These are phyloP conservation scores for Athene cunicularia DNA, from an alignment of 2,113 vertebrate genomes.

Conservation along the genomic window DNA sequence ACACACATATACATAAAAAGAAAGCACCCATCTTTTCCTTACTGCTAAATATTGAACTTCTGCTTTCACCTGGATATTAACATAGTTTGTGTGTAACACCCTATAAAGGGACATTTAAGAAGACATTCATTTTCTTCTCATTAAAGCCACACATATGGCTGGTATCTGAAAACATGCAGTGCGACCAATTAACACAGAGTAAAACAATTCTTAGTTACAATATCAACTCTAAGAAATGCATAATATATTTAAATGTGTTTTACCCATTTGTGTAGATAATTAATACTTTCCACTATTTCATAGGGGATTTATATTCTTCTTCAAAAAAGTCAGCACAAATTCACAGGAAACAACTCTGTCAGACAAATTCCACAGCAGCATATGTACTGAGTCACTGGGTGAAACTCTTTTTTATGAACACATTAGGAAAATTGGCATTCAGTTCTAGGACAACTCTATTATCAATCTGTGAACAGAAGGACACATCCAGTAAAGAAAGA, in stretches of 20 bases:
- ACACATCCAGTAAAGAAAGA: conserved; percentile 92
- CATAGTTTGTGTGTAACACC: not conserved
- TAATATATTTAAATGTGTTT: conserved; percentile 39
- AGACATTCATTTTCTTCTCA: conserved; percentile 9
- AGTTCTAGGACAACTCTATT: conserved; percentile 90
- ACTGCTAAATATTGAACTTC: conserved; percentile 42
- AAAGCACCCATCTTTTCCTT: conserved; percentile 9
- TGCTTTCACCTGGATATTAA: conserved; percentile 57
- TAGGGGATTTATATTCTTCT: not conserved
- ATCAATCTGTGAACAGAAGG: conserved; percentile 98
- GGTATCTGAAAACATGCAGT: conserved; percentile 47
- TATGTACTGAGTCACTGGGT: conserved; percentile 84
- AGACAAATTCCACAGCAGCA: conserved; percentile 47
- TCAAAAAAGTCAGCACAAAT: conserved; percentile 42
- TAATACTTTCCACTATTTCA: conserved; percentile 46
- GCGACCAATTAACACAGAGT: conserved; percentile 11
- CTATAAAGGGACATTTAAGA: conserved; percentile 51
- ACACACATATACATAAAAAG: not conserved
- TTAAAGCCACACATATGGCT: conserved; percentile 47
- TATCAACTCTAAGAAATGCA: not conserved
- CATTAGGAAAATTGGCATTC: conserved; percentile 86
- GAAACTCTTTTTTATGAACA: conserved; percentile 97
- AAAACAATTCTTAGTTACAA: conserved; percentile 44
- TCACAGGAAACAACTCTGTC: conserved; percentile 46
- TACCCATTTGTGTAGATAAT: conserved; percentile 27